Evolutionary conservation across 2,797 vertebrate species (phyloP).

Genomic region (Xenopus petersii): DNA sequence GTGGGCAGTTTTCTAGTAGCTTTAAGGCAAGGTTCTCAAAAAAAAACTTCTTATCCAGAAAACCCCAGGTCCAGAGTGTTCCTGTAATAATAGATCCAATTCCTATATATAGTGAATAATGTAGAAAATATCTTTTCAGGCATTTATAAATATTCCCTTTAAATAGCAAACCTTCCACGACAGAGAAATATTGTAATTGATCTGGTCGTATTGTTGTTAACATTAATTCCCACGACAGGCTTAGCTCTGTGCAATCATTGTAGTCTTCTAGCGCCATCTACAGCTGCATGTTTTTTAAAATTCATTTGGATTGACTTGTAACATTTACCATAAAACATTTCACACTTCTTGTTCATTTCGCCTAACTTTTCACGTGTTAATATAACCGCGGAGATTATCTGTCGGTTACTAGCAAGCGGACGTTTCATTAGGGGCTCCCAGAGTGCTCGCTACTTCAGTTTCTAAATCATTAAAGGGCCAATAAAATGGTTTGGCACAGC

Average conservation of each 20-base stretch:
- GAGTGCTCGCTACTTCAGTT: conserved; percentile 16
- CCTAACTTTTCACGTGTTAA: not conserved
- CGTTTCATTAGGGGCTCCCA: conserved; percentile 22
- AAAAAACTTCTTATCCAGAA: no score
- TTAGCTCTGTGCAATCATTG: not conserved
- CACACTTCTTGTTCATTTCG: conserved; percentile 12
- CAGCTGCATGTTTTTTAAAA: not conserved
- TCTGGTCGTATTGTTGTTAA: no score
- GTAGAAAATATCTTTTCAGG: no score
- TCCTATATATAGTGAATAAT: no score
- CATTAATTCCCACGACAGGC: no score
- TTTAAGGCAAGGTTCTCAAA: no score
- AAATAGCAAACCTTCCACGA: no score
- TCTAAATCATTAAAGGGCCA: conserved; percentile 34
- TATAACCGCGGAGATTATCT: not conserved
- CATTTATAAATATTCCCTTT: no score
- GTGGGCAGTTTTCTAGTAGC: no score
- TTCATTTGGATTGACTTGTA: not conserved
- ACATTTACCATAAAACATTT: conserved; percentile 1
- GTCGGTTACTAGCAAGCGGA: conserved; percentile 14
- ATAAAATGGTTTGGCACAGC: conserved; percentile 27
- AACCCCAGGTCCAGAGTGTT: no score
- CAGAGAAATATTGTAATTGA: no score
- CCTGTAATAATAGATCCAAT: no score
- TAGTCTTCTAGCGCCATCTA: conserved; percentile 23